A percentile compares a stretch with the other conserved stretches of the same genome.
phyloP scores from a whole-genome alignment of 1,140 invertebrate species.

The Orchesella cincta region DNA sequence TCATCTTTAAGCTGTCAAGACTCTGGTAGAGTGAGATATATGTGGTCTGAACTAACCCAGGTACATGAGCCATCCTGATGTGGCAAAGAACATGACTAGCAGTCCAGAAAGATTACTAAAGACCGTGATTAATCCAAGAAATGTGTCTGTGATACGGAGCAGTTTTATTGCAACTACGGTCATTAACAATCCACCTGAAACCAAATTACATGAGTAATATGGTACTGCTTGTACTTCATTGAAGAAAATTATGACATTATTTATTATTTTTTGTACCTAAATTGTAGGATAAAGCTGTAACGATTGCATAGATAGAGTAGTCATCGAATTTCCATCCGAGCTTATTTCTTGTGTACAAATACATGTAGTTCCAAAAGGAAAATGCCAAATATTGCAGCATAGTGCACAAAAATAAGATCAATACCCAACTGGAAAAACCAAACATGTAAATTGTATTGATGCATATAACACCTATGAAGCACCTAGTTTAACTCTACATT shows the following conservation, averaged over 20 bases:
- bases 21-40: background rate
- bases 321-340: constrained; percentile 35
- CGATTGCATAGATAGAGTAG: constrained; percentile 28
- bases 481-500: background rate
- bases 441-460: background rate
- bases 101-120: constrained; percentile 1
- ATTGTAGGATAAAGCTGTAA: too few species aligned
- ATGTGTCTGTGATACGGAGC: constrained; percentile 33
- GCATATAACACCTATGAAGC: background rate
- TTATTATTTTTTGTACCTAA: too few species aligned
- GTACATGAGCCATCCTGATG: constrained; percentile 40
- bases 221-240: background rate
- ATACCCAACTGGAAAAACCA: constrained; percentile 34
- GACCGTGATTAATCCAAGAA: constrained; percentile 32
- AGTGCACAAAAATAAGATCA: constrained; percentile 25
- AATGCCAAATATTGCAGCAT: constrained; percentile 26
- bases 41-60: constrained; percentile 27
- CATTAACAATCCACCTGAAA: constrained; percentile 36
- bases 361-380: constrained; percentile 8
- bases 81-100: constrained; percentile 30
- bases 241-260: too few species aligned
- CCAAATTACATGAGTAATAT: background rate
- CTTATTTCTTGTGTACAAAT: constrained; percentile 35
- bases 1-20: too few species aligned
- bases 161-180: constrained; percentile 31